Evolutionary conservation across 2,113 vertebrate species (phyloP).

Genomic region (Corynorhinus townsendii): DNA sequence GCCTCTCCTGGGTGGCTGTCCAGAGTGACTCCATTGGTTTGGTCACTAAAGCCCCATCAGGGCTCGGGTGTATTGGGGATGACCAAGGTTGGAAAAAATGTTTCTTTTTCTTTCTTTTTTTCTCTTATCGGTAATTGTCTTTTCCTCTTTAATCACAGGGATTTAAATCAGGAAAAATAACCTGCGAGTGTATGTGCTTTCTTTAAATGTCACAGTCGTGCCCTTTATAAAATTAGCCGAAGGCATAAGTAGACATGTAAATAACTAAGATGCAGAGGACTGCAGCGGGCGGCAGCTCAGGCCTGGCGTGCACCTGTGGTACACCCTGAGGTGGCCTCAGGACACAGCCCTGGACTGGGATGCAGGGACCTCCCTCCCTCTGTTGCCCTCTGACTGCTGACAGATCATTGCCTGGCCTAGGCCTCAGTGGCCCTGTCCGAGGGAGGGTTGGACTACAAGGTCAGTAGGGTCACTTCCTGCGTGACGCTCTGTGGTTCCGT

Average conservation of each 20-base stretch:
- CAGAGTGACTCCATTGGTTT: background rate
- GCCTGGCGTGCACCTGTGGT: background rate
- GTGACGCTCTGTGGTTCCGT: background rate
- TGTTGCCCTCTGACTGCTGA: background rate
- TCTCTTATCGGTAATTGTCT: background rate
- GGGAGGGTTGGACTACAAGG: background rate
- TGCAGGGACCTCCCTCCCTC: background rate
- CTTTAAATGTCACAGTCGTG: constrained; percentile 10
- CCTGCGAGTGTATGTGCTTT: background rate
- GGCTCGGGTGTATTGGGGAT: background rate
- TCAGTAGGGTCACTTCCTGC: background rate
- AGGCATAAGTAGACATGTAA: background rate
- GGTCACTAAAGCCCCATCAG: background rate
- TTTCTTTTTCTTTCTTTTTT: background rate
- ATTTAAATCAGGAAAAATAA: constrained; percentile 31
- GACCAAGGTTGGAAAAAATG: background rate
- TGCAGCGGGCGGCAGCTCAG: rapidly evolving
- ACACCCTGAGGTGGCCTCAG: background rate
- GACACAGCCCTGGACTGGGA: background rate
- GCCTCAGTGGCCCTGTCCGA: background rate
- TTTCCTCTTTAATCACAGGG: constrained; percentile 34
- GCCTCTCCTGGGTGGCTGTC: background rate
- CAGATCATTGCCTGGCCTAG: background rate
- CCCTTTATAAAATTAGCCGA: constrained; percentile 36
- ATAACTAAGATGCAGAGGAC: background rate